Evolutionary conservation across 2,113 vertebrate species (phyloP), one percentile per base, ranked within the genome.

Genomic region (Oceanodroma tethys): DNA sequence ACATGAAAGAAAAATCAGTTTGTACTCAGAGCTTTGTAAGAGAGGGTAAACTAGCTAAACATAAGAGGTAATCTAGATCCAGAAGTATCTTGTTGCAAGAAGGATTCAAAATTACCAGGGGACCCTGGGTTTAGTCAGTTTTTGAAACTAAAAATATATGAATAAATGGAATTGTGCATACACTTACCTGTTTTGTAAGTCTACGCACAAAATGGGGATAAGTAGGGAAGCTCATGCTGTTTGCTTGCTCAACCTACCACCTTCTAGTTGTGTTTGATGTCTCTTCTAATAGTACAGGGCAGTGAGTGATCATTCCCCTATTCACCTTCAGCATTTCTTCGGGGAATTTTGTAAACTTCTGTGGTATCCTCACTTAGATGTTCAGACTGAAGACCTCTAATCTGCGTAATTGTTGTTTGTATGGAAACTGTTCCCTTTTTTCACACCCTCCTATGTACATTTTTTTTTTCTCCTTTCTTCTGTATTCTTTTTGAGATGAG

Each of bases 171-270:
- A 13, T 7, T 27, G n/a, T 81, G 59, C 26, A 15, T n/a, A 3
- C 5, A 10, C 6, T 17, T 48, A 3, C 21, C 13, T 63, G 40
- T 42, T 86, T 20, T 56, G 16, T 72, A 26, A 36, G 68, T 26
- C 8, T 63, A 0, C n/a, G 21, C 3, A 2, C 25, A 36, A 34
- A 30, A 6, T 5, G 3, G 55, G 22, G 16, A 5, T 15, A 11
- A 20, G 17, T 47, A 53, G 21, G 48, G 40, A 86, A 43, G 45
- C 68, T 91, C 7, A 0, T 27, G 25, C 63, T 86, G 18, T 38
- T 52, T 56, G 40, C 4, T 19, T 62, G 6, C 71, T 72, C 8
- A 13, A 5, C 62, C 34, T 20, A 2, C 30, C 43, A 23, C 36
- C 21, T 68, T 56, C 43, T 62, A 7, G 13, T 34, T 27, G 5